These are phyloP conservation scores for Drosophila kikkawai DNA, from an alignment of 1,140 invertebrate species.

Conservation along the genomic window DNA sequence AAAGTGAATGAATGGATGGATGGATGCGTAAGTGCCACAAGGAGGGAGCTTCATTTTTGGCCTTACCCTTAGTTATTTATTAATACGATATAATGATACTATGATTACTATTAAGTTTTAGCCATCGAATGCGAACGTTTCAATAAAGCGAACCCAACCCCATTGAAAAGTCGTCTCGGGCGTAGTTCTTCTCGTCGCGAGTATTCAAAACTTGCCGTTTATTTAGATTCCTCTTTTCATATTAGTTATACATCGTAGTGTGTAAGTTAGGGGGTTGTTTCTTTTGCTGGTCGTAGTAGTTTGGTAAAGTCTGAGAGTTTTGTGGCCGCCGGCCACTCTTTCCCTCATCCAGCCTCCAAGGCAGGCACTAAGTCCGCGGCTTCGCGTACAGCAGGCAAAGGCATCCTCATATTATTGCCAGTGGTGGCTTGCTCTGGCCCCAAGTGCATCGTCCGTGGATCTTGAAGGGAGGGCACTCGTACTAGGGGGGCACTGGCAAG, in stretches of 20 bases:
- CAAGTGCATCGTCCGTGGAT: slow-evolving; percentile 9
- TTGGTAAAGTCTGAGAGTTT: slow-evolving; percentile 59
- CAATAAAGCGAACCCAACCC: slow-evolving; percentile 59
- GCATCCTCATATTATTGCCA: slow-evolving; percentile 73
- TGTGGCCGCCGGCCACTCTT: slow-evolving; percentile 2
- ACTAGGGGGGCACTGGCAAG: slow-evolving; percentile 9
- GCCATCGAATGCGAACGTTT: slow-evolving; percentile 60
- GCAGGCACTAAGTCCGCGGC: slow-evolving; percentile 42
- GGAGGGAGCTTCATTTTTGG: slow-evolving; percentile 63
- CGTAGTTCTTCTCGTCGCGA: slow-evolving; percentile 67
- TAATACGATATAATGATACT: slow-evolving; percentile 55
- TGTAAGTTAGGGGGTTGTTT: slow-evolving; percentile 30
- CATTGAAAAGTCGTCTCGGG: slow-evolving; percentile 7
- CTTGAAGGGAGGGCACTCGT: slow-evolving; percentile 1
- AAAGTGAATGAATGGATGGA: slow-evolving; percentile 11
- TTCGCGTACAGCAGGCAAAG: slow-evolving; percentile 52
- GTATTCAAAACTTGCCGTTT: slow-evolving; percentile 80
- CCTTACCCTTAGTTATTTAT: slow-evolving; percentile 82
- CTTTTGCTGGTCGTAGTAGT: slow-evolving; percentile 44
- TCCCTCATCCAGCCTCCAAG: slow-evolving; percentile 31
- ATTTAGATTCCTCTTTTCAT: slow-evolving; percentile 61
- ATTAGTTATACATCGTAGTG: slow-evolving; percentile 62
- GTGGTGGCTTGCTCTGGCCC: slow-evolving; percentile 29
- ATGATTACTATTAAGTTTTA: slow-evolving; percentile 73
- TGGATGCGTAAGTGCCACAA: slow-evolving; percentile 23